phyloP scores from a whole-genome alignment of 2,113 vertebrate species.

The Zapus hudsonius region DNA sequence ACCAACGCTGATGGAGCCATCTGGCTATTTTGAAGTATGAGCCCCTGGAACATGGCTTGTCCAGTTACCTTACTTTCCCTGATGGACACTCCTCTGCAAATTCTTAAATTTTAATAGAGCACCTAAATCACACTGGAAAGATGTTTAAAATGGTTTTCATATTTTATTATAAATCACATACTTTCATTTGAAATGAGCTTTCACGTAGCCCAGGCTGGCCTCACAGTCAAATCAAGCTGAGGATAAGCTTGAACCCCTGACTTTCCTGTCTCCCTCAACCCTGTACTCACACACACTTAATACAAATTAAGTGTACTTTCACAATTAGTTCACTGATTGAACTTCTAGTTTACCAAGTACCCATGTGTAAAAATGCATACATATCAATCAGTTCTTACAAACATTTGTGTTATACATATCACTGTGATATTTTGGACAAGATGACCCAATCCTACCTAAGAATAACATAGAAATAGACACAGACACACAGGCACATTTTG shows the following conservation, averaged over 20 bases:
- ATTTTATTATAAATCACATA: conserved; percentile 37
- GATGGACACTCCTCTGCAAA: neutral
- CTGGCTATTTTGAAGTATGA: neutral
- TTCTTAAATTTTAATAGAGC: neutral
- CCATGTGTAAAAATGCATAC: neutral
- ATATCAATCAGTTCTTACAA: neutral
- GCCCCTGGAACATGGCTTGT: neutral
- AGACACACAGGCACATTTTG: neutral
- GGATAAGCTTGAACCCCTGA: neutral
- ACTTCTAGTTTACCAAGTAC: conserved; percentile 20
- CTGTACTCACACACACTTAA: neutral
- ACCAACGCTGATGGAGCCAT: neutral
- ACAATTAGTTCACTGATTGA: conserved; percentile 6
- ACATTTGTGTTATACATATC: neutral
- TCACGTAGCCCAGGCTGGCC: neutral
- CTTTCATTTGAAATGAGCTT: neutral
- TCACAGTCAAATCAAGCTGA: neutral
- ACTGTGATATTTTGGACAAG: neutral
- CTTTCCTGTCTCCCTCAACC: neutral
- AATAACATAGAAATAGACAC: neutral
- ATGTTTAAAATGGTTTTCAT: neutral
- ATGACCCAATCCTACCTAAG: neutral
- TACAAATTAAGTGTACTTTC: neutral
- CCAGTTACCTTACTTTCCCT: neutral
- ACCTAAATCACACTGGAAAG: neutral